A percentile compares a stretch with the other conserved stretches of the same genome.
Conservation (phyloP, 2,888 invertebrate genomes). For the Crossocerus cetratus region DNA sequence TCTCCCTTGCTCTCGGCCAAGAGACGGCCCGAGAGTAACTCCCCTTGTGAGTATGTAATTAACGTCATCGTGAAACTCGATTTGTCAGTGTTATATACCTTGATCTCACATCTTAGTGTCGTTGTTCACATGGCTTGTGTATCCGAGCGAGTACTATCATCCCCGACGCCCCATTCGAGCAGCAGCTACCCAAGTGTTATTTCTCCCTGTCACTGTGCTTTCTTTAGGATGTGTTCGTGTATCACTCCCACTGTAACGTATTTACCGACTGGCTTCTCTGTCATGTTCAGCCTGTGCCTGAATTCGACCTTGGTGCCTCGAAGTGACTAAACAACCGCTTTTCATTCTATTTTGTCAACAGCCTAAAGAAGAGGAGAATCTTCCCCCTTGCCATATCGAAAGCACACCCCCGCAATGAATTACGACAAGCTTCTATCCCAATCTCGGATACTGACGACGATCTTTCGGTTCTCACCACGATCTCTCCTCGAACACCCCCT, state of each 20-base stretch:
- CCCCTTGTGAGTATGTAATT: constrained; percentile 54
- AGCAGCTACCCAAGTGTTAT: constrained; percentile 16
- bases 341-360: constrained; percentile 79
- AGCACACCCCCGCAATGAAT: constrained; percentile 68
- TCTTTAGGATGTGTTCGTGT: constrained; percentile 32
- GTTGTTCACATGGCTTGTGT: constrained; percentile 45
- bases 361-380: constrained; percentile 81
- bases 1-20: constrained; percentile 31
- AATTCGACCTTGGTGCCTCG: constrained; percentile 6
- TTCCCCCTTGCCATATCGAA: constrained; percentile 67
- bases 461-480: constrained; percentile 42
- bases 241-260: not conserved
- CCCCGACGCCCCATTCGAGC: constrained; percentile 20
- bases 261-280: constrained; percentile 18
- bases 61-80: constrained; percentile 45
- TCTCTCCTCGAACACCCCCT: constrained; percentile 31
- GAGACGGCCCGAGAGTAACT: constrained; percentile 54
- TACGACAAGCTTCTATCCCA: constrained; percentile 61
- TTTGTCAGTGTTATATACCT: constrained; percentile 37
- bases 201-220: constrained; percentile 45
- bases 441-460: constrained; percentile 45
- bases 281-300: constrained; percentile 22
- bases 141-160: constrained; percentile 11
- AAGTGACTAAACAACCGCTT: constrained; percentile 67
- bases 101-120: constrained; percentile 33